Conservation (phyloP, 1,140 invertebrate genomes). For the Drosophila parvula region DNA sequence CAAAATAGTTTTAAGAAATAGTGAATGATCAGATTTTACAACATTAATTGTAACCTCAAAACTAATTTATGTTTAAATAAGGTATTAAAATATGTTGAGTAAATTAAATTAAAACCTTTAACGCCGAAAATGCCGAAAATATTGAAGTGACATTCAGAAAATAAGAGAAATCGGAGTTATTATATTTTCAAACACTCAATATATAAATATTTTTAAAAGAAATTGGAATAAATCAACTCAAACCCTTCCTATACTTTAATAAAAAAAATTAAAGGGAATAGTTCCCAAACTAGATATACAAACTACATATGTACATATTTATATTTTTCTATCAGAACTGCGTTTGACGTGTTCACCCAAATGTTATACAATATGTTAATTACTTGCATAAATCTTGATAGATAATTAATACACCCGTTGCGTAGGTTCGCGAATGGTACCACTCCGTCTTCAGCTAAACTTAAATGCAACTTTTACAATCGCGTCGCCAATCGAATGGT, state of each 20-base stretch:
- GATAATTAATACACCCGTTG: constrained; percentile 20
- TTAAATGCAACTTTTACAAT: constrained; percentile 16
- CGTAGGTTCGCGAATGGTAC: constrained; percentile 3
- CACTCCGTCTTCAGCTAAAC: background rate
- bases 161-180: background rate
- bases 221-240: background rate
- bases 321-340: background rate
- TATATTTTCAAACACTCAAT: background rate
- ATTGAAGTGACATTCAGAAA: too few species aligned
- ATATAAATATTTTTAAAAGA: background rate
- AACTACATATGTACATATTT: too few species aligned
- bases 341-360: background rate
- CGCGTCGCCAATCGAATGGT: constrained; percentile 10
- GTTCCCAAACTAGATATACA: background rate
- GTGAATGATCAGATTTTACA: too few species aligned
- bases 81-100: too few species aligned
- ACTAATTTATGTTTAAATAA: too few species aligned
- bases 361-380: constrained; percentile 17
- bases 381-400: constrained; percentile 12
- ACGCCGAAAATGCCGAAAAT: too few species aligned
- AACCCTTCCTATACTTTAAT: background rate
- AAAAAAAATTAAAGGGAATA: background rate
- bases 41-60: too few species aligned
- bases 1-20: too few species aligned
- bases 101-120: too few species aligned